These are phyloP conservation scores for Sceloporus undulatus DNA, from an alignment of 2,113 vertebrate genomes.

Conservation along the genomic window DNA sequence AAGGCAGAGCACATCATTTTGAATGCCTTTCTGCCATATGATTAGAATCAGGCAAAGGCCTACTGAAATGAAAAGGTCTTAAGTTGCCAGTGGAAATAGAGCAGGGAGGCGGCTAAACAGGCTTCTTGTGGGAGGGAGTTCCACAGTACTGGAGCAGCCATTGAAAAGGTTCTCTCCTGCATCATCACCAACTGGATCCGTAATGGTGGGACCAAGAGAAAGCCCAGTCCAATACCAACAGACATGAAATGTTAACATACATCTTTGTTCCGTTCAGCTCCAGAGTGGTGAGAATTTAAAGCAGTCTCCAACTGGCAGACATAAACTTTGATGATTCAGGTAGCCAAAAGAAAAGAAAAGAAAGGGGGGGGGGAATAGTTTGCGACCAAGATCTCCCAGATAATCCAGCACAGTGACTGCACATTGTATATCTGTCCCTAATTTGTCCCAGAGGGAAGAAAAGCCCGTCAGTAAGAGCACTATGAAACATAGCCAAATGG, in stretches of 20 bases:
- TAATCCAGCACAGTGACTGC: not conserved
- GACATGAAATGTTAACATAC: not conserved
- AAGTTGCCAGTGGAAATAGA: too few species aligned
- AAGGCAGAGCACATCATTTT: too few species aligned
- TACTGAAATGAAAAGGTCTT: too few species aligned
- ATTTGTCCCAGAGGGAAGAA: not conserved
- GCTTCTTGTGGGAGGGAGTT: too few species aligned
- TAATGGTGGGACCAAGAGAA: not conserved
- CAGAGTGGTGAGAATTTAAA: constrained; percentile 19
- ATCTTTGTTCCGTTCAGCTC: not conserved
- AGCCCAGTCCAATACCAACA: not conserved
- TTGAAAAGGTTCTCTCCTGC: too few species aligned
- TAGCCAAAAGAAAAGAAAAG: not conserved
- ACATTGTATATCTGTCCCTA: not conserved
- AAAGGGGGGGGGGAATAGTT: not conserved
- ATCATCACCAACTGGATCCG: too few species aligned
- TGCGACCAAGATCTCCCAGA: not conserved
- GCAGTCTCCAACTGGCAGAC: not conserved
- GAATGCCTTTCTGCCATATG: too few species aligned
- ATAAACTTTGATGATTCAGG: not conserved
- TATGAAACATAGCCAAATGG: not conserved
- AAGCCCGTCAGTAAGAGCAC: not conserved
- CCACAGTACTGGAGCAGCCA: too few species aligned
- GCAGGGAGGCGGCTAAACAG: too few species aligned
- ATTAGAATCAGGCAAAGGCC: too few species aligned